Percentiles rank a stretch among this genome's conserved stretches.
phyloP scores from a whole-genome alignment of 2,888 invertebrate genomes.

The Mamestra brassicae region DNA sequence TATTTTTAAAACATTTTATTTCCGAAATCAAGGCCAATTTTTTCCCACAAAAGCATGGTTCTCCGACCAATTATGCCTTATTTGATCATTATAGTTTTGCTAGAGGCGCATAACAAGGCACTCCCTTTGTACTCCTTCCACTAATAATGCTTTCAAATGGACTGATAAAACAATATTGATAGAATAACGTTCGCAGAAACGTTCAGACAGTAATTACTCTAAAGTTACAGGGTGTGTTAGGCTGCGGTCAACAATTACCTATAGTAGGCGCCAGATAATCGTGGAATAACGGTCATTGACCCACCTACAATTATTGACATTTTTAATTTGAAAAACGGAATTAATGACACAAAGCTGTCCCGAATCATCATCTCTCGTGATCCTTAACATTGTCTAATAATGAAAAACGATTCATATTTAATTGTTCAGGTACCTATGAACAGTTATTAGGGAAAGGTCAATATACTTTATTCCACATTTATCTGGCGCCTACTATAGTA shows the following conservation, averaged over 20 bases:
- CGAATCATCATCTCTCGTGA: no score
- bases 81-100: conserved; percentile 16
- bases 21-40: neutral
- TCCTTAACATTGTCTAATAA: no score
- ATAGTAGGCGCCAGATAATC: no score
- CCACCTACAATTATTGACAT: no score
- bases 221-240: neutral
- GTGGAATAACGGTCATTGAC: no score
- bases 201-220: conserved; percentile 12
- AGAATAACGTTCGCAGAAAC: conserved; percentile 18
- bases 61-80: neutral
- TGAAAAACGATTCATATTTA: no score
- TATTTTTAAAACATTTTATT: neutral
- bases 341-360: no score
- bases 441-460: no score
- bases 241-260: neutral
- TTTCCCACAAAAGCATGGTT: neutral
- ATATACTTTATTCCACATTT: no score
- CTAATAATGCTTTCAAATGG: conserved; percentile 37
- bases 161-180: conserved; percentile 30
- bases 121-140: conserved; percentile 3
- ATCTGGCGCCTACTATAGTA: no score
- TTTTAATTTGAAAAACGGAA: no score
- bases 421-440: no score
- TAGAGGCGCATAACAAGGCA: neutral